phyloP scores from a whole-genome alignment of 2,888 invertebrate species.

The Cephus pulcher region DNA sequence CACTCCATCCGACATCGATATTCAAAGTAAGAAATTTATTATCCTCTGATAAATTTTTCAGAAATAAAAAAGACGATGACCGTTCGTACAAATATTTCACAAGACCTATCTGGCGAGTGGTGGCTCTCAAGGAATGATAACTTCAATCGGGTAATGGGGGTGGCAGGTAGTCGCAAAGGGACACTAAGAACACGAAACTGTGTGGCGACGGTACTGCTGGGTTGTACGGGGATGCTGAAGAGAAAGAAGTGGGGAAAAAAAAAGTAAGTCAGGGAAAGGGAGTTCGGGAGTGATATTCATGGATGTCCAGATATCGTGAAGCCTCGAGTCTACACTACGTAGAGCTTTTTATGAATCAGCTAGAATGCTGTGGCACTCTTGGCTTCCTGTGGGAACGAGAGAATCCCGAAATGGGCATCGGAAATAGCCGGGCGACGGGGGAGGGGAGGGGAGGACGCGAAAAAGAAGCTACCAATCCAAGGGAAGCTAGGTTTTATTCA shows the following conservation, averaged over 20 bases:
- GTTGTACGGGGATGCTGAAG: neutral
- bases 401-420: neutral
- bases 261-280: neutral
- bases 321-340: neutral
- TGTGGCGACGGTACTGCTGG: neutral
- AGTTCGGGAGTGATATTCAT: neutral
- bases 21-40: neutral
- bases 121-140: neutral
- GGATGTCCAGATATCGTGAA: slow-evolving; percentile 4
- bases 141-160: neutral
- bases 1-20: neutral
- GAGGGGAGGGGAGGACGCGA: neutral
- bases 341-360: neutral
- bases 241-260: neutral
- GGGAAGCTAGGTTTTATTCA: slow-evolving; percentile 32
- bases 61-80: neutral
- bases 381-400: neutral
- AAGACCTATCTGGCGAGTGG: neutral
- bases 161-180: neutral
- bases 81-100: neutral
- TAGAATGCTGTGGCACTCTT: neutral
- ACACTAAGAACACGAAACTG: neutral
- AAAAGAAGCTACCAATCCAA: neutral
- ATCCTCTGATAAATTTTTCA: neutral
- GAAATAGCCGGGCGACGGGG: neutral